These are phyloP conservation scores for Mesocentrotus franciscanus DNA, from an alignment of 53 echinoderm and acorn worm species.

Conservation along the genomic window DNA sequence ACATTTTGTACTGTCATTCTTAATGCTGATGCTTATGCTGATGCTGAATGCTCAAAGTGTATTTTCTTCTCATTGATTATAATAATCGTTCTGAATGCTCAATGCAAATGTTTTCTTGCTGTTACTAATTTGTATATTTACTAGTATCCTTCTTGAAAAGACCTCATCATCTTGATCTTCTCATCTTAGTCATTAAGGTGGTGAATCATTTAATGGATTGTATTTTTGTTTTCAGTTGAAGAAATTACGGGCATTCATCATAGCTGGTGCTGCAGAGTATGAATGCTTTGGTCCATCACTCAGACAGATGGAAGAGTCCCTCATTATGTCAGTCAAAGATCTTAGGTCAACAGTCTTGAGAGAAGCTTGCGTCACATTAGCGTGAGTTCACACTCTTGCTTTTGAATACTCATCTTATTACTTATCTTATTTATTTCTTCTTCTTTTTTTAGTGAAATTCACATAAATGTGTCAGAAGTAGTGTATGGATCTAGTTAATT, in stretches of 20 bases:
- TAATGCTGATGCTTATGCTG: not conserved
- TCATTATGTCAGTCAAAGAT: conserved; percentile 90
- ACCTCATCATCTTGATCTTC: not conserved
- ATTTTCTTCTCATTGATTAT: not conserved
- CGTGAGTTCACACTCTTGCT: conserved; percentile 48
- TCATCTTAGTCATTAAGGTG: not conserved
- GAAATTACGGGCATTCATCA: conserved; percentile 81
- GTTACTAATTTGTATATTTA: not conserved
- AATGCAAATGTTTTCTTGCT: not conserved
- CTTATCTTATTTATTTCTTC: not conserved
- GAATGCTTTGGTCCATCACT: conserved; percentile 86
- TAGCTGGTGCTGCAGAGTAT: conserved; percentile 87
- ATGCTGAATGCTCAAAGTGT: not conserved
- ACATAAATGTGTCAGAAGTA: not conserved
- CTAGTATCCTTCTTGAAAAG: not conserved
- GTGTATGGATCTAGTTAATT: not conserved
- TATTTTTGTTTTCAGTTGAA: conserved; percentile 70
- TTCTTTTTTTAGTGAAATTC: not conserved
- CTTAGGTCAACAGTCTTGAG: conserved; percentile 92
- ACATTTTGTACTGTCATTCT: not conserved
- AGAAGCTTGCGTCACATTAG: conserved; percentile 95
- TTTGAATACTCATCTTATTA: not conserved
- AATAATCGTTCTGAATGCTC: not conserved
- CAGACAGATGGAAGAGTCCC: conserved; percentile 82
- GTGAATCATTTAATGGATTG: not conserved